Evolutionary conservation across 2,797 vertebrate species (phyloP).

Genomic region (Thripadectes ignobilis): DNA sequence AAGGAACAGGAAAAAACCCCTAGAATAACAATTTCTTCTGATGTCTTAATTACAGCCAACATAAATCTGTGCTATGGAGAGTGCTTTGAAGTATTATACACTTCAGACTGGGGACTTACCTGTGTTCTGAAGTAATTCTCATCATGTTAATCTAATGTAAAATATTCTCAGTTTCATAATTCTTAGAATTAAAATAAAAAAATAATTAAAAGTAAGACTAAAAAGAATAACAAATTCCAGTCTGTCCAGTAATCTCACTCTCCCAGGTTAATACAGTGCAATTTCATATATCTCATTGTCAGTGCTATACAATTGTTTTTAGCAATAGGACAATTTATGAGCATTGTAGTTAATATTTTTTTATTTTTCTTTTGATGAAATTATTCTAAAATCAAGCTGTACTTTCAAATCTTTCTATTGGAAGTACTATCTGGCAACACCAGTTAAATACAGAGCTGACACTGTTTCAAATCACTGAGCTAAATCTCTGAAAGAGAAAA

Average conservation of each 20-base stretch:
- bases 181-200: background rate
- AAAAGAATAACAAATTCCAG: background rate
- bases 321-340: background rate
- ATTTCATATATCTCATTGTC: fast-evolving
- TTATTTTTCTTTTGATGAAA: background rate
- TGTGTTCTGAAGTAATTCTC: background rate
- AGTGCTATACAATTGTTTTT: fast-evolving
- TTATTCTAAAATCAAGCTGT: background rate
- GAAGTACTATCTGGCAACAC: background rate
- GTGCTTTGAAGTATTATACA: background rate
- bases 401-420: background rate
- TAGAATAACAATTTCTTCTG: background rate
- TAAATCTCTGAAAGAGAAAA: background rate
- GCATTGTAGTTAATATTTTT: background rate
- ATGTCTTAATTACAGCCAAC: background rate
- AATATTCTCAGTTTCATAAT: background rate
- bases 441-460: fast-evolving
- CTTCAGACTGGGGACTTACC: fast-evolving
- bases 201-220: background rate
- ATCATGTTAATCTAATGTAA: background rate
- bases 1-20: fast-evolving
- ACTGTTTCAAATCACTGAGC: background rate
- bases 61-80: background rate
- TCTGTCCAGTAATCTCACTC: background rate
- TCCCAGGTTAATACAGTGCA: background rate